Conservation (phyloP, 2,113 vertebrate species). For the Pluvianellus socialis region DNA sequence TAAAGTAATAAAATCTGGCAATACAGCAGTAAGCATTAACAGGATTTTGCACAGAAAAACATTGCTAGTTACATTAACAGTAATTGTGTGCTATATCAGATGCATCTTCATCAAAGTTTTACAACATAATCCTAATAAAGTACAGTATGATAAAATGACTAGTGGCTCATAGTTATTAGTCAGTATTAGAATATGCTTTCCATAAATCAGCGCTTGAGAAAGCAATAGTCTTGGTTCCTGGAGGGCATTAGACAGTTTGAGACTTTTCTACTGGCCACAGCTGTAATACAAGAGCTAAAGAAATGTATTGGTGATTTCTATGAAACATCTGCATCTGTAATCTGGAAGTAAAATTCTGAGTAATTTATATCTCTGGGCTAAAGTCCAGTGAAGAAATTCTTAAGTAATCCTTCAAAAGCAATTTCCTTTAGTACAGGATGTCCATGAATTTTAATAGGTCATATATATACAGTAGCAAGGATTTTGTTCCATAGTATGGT, state of each 20-base stretch:
- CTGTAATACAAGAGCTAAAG: not conserved
- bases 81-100: not conserved
- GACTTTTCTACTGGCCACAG: not conserved
- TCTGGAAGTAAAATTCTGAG: not conserved
- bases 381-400: not conserved
- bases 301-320: not conserved
- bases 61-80: not conserved
- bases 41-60: not conserved
- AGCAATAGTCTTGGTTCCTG: not conserved
- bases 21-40: not conserved
- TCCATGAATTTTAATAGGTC: slow-evolving; percentile 5
- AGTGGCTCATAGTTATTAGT: not conserved
- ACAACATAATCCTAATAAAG: not conserved
- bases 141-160: not conserved
- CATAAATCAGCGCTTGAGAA: not conserved
- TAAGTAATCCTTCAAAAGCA: slow-evolving; percentile 2
- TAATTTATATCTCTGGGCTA: not conserved
- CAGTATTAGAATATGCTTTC: not conserved
- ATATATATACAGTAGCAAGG: not conserved
- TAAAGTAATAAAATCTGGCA: not conserved
- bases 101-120: not conserved
- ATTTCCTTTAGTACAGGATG: not conserved
- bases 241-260: not conserved
- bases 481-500: not conserved
- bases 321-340: not conserved